Conservation (phyloP, 2,113 vertebrate species). For the Myrmecobius fasciatus region DNA sequence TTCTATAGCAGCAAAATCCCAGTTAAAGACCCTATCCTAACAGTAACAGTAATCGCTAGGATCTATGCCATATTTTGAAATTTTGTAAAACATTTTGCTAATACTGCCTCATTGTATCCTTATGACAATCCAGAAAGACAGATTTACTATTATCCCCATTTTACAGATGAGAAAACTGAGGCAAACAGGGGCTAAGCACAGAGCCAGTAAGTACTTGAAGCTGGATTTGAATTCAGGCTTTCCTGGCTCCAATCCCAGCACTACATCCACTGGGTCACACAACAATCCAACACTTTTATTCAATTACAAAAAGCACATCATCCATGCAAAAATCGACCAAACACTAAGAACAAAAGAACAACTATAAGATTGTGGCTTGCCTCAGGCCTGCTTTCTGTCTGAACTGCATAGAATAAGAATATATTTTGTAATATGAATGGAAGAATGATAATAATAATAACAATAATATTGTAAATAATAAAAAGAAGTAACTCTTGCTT, state of each 20-base stretch:
- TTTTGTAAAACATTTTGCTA: background rate
- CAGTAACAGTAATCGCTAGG: background rate
- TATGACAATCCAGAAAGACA: background rate
- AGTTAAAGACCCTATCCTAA: background rate
- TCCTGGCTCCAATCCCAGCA: background rate
- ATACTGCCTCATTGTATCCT: background rate
- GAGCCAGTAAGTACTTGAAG: background rate
- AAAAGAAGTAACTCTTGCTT: background rate
- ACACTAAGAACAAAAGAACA: background rate
- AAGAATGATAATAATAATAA: background rate
- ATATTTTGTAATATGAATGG: background rate
- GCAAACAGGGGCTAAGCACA: constrained; percentile 18
- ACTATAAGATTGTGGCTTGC: background rate
- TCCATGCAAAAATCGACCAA: background rate
- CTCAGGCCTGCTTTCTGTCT: background rate
- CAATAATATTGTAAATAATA: background rate
- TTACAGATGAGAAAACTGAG: background rate
- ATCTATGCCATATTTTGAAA: background rate
- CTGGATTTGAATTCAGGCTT: background rate
- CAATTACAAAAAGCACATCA: background rate
- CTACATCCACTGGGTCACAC: background rate
- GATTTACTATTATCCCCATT: background rate
- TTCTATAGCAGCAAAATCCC: background rate
- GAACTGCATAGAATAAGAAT: background rate
- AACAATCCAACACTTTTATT: background rate